Conservation (phyloP, 2,113 vertebrate genomes). For the Prunella fulvescens region DNA sequence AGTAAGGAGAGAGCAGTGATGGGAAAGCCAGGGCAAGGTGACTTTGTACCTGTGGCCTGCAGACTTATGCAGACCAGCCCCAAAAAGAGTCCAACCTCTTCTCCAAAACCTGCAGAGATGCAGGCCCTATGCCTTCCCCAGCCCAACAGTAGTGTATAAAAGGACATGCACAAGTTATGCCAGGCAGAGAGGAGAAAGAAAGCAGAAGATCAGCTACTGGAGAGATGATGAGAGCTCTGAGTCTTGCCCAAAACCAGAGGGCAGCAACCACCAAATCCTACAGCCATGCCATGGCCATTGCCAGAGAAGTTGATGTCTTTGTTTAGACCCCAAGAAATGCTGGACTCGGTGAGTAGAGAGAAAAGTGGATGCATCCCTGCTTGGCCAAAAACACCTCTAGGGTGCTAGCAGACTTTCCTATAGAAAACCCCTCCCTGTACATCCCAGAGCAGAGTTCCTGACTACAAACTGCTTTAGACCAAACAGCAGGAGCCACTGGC, state of each 20-base stretch:
- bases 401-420: neutral
- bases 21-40: neutral
- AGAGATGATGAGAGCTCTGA: neutral
- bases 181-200: neutral
- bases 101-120: neutral
- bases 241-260: neutral
- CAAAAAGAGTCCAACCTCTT: neutral
- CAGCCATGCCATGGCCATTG: neutral
- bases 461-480: neutral
- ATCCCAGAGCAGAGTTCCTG: neutral
- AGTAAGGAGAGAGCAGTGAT: neutral
- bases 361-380: neutral
- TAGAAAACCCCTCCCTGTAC: neutral
- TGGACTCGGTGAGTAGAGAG: neutral
- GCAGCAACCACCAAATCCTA: neutral
- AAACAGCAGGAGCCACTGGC: neutral
- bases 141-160: neutral
- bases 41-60: neutral
- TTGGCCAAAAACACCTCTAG: neutral
- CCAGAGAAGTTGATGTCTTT: neutral
- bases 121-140: neutral
- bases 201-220: neutral
- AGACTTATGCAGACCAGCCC: neutral
- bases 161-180: neutral
- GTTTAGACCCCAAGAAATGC: neutral